Base-by-base conservation (phyloP, 2,888 invertebrate genomes). In the Atethmia centrago region DNA sequence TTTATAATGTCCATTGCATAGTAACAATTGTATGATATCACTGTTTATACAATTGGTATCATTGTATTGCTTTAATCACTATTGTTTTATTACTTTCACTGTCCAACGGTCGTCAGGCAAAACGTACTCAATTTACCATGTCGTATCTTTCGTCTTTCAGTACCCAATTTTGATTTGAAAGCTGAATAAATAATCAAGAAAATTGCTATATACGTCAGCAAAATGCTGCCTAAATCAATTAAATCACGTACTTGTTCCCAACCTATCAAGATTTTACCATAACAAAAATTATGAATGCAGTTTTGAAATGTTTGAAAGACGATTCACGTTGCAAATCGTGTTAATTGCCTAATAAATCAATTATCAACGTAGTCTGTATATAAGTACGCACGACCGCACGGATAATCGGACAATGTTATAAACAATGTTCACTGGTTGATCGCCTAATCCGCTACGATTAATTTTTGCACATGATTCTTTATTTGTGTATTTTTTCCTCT, bases 331-430 rank as follows among this genome's bases (percentile, higher is more conserved):
- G 25, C 31, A 28, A 84, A 80, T 74, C 61, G 36, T 56, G 67
- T 80, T 84, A 80, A 75, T 71, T 75, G n/a, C 58, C 12, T n/a
- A 66, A 62, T 62, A 77, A 74, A 77, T 73, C 47, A 49, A 73
- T 67, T 19, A 62, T 72, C n/a, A 53, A 56, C 36, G 42, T 61
- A 56, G 19, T 72, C 21, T 25, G 31, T 62, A 42, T 72, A 62
- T 51, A 64, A 58, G 21, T 42, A 55, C 42, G 69, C 62, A 67
- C n/a, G 71, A 64, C 84, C 25, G 72, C 66, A 40, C 25, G 31
- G 40, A 47, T 56, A 78, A 85, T 78, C 63, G 68, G 59, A 59
- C 47, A 77, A 71, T 59, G 9, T 71, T 56, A 36, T 28, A 56
- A 55, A 47, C 42, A 56, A 74, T 73, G 77, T 73, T 74, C 55